Base-by-base conservation (phyloP, 2,888 invertebrate genomes). In the Opisthograptis luteolata region DNA sequence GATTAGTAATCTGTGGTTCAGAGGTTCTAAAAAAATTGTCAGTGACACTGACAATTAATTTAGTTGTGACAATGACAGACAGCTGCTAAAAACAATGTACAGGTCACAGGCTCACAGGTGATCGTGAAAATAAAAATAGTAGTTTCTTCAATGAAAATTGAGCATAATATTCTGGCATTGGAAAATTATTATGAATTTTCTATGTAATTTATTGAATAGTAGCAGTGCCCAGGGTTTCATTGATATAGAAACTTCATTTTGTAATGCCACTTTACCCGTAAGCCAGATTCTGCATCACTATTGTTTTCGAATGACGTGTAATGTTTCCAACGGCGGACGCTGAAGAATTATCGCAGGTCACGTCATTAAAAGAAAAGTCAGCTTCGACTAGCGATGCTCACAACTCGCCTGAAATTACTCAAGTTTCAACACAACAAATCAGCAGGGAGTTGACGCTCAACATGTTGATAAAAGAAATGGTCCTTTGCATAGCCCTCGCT, bases 381-480 rank as follows among this genome's bases (percentile, higher is more conserved):
- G 73, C 70, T 76, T 60, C 73, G 68, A 54, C 77, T 77, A 88
- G 89, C 84, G 73, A 89, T 89, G 90, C 75, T 64, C 80, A 68
- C 77, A 76, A 77, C 63, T 75, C 80, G 59, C 55, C 73, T 62
- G 82, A 81, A 70, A 78, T 67, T 66, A 71, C 76, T 62, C 78
- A 82, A 75, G 70, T 68, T 64, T 63, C 76, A 58, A 78, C 81
- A 70, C 81, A 76, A 73, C 76, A 71, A 47, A 81, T 73, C 66
- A 81, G 73, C 66, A 81, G 81, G 70, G 84, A 87, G 66, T 60
- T 86, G 81, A 84, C 87, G 61, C 62, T 87, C 63, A 90, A 93
- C 58, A 91, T 93, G 79, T 87, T 95, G 63, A 84, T 93, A 56
- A 93, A 93, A 73, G 94, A 95, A 84, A 80, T 93, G 55, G 87